Percentiles rank a stretch among this genome's conserved stretches.
These are phyloP conservation scores for Mythimna ferrago DNA, from an alignment of 2,888 invertebrate species.

Conservation along the genomic window DNA sequence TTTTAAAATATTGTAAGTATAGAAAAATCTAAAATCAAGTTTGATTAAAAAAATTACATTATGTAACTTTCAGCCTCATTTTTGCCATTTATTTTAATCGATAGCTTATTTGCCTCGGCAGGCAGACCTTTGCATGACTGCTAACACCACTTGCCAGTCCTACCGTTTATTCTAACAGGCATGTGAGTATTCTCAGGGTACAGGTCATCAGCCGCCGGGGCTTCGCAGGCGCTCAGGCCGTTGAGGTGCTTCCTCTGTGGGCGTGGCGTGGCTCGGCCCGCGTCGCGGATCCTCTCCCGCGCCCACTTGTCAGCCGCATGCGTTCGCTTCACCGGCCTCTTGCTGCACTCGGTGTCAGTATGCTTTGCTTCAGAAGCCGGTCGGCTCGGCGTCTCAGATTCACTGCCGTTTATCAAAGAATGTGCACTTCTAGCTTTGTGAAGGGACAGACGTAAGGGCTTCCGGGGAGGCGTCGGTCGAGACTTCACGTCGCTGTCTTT, in stretches of 20 bases:
- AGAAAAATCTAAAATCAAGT: conserved; percentile 3
- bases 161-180: conserved; percentile 69
- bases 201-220: conserved; percentile 83
- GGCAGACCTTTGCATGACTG: neutral
- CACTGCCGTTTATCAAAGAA: conserved; percentile 90
- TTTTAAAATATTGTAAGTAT: neutral
- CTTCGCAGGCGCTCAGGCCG: conserved; percentile 76
- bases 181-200: conserved; percentile 79
- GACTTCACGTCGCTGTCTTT: conserved; percentile 85
- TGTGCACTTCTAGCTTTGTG: conserved; percentile 96
- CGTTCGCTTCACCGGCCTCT: conserved; percentile 92
- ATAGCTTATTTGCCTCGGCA: neutral
- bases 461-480: conserved; percentile 95
- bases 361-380: conserved; percentile 76
- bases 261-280: conserved; percentile 82
- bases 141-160: conserved; percentile 80
- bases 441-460: conserved; percentile 95
- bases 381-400: conserved; percentile 84
- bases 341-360: conserved; percentile 77
- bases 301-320: conserved; percentile 81
- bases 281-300: conserved; percentile 76
- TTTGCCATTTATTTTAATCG: conserved; percentile 9
- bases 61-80: conserved; percentile 45
- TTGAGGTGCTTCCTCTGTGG: conserved; percentile 77
- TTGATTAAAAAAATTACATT: neutral